A percentile compares a stretch with the other conserved stretches of the same genome.
Conservation (phyloP, 2,113 vertebrate species). For the Anolis sagrei region DNA sequence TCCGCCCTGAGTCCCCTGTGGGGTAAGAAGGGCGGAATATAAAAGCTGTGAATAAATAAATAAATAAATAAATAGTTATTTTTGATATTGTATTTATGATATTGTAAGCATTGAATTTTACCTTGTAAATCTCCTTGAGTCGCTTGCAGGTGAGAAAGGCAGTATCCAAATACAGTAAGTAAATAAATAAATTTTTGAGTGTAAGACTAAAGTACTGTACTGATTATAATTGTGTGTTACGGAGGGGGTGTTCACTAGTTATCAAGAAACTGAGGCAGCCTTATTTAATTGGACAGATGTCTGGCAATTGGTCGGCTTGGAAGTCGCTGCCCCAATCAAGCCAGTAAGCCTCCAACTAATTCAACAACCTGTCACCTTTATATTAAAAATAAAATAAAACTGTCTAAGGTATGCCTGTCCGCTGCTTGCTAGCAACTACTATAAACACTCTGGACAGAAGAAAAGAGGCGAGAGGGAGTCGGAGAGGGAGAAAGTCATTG, state of each 20-base stretch:
- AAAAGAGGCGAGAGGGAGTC: conserved; percentile 39
- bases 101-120: no score
- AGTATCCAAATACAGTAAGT: no score
- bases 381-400: conserved; percentile 44
- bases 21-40: no score
- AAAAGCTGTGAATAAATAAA: no score
- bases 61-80: no score
- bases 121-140: no score
- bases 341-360: conserved; percentile 64
- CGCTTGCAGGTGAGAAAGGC: no score
- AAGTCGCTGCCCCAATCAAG: conserved; percentile 49
- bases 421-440: conserved; percentile 64
- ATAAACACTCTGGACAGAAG: conserved; percentile 64
- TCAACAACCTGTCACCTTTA: conserved; percentile 50
- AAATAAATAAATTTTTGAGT: no score
- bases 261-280: background rate
- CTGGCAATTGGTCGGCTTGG: conserved; percentile 52
- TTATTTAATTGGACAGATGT: conserved; percentile 70
- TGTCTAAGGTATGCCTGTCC: conserved; percentile 61
- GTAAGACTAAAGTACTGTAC: background rate
- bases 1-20: no score
- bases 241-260: background rate
- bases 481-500: conserved; percentile 30
- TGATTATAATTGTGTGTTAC: background rate
- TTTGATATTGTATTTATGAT: no score